Base-by-base conservation (phyloP, 1,140 invertebrate species). In the Bombus superbus region DNA sequence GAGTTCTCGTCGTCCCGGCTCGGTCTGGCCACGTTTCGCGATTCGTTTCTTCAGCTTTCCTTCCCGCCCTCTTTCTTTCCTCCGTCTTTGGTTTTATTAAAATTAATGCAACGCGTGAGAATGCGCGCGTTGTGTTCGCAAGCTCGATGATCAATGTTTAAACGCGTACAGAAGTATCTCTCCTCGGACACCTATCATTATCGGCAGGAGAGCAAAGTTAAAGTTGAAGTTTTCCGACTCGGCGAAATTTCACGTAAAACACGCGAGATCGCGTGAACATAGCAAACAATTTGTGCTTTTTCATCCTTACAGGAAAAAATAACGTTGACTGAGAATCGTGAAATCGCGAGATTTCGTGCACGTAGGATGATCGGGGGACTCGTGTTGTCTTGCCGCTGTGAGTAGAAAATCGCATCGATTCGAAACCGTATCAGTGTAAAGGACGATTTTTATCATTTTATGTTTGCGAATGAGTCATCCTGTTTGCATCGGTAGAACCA, bases 191-290 rank as follows among this genome's bases (percentile, higher is more conserved):
- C 66, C 66, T 69, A 40, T 69, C 3, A 71, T 80, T 80, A 80
- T 53, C 78, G 44, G 3, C 38, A 1, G 25, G 57, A 28, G 10
- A 40, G 25, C 1, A 68, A 32, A 66, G n/a, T 28, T 15, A 79
- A 53, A 13, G 42, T 38, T 10, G 38, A 80, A 80, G 66, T 80
- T 80, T 69, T 5, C 32, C 77, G 64, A 80, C 44, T 25, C 15
- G 1, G 10, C 2, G 32, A 35, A 47, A 28, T 69, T n/a, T 62
- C 28, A 0, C 25, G 35, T 28, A 6, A 47, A 40, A 22, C 78
- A 80, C 78, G 78, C 78, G 44, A 80, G 32, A 38, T 74, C 42
- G 73, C 44, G 42, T 74, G 18, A 1, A 15, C 44, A 6, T 6
- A 0, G 10, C 35, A 0, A 0, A 4, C 32, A 8, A 35, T 35